Evolutionary conservation across 2,888 invertebrate species (phyloP), one percentile per base, ranked within the genome.

Genomic region (Hedya salicella): DNA sequence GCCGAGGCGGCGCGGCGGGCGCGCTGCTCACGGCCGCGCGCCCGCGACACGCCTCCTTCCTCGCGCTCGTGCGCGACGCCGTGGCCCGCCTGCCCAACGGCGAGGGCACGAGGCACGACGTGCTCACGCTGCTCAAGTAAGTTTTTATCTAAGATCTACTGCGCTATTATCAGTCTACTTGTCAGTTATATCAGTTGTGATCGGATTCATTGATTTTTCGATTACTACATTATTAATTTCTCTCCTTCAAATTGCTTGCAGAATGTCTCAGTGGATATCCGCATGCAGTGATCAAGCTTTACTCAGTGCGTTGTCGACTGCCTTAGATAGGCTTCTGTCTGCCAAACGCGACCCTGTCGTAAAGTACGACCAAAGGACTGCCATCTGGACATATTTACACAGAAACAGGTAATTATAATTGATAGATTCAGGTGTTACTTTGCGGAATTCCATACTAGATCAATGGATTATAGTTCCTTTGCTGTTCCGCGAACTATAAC

Each of bases 331-430:
- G 16, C 94, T 99, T 82, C 96, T 98, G 76, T 97, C 98, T 72
- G 95, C 95, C 63, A 91, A 91, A 65, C 84, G 93, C 0, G 98
- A 98, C 88, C 98, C 98, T 0, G 97, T 98, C 76, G 98, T 98
- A 0, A 96, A 97, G 76, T 98, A 98, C 80, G 98, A 98, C 83
- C 96, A 97, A 0, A 95, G 97, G 75, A 94, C 97, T 3, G 98
- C 98, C 77, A 95, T 97, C 32, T 99, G 99, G 99, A 97, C 98
- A n/a, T 98, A 98, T 85, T 91, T 98, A 62, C 98, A 98, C 84
- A 94, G 98, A 64, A 94, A 95, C 79, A 89, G 87, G 92, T 91
- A 63, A 52, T 9, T 5, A 25, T 25, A 6, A 25, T n/a, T n/a
- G n/a, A n/a, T n/a, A n/a, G n/a, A n/a, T n/a, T n/a, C n/a, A n/a